These are phyloP conservation scores for Thereuonema tuberculata DNA, from an alignment of 1,140 invertebrate species.

Conservation along the genomic window DNA sequence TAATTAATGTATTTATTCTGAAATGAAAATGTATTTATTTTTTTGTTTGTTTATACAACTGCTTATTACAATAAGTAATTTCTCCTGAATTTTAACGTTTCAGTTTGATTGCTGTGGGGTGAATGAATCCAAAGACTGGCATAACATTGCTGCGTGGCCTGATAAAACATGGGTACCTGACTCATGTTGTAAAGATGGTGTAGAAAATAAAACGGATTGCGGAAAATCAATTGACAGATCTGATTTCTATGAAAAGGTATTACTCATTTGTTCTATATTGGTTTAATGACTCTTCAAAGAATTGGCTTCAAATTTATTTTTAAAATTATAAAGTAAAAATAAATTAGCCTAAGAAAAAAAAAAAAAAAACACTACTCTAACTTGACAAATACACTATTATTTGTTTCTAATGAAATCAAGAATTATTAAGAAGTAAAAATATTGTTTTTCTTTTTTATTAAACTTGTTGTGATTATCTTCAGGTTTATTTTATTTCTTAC, in stretches of 20 bases:
- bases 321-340: neutral
- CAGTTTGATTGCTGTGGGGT: slow-evolving; percentile 78
- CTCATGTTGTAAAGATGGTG: slow-evolving; percentile 54
- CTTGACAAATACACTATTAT: too few relatives aligned
- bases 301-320: slow-evolving; percentile 16
- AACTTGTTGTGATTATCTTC: too few relatives aligned
- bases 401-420: too few relatives aligned
- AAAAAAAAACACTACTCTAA: neutral
- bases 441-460: too few relatives aligned
- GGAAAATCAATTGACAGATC: neutral
- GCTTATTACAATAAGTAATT: slow-evolving; percentile 13
- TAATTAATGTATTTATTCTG: neutral
- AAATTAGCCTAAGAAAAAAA: neutral
- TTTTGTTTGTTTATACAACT: slow-evolving; percentile 4
- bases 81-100: slow-evolving; percentile 17
- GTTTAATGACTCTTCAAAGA: slow-evolving; percentile 10
- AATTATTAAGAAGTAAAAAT: too few relatives aligned
- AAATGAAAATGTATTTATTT: neutral
- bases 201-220: slow-evolving; percentile 30
- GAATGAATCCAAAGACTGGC: slow-evolving; percentile 66
- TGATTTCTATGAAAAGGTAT: neutral
- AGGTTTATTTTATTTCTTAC: too few relatives aligned
- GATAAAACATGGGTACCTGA: slow-evolving; percentile 55
- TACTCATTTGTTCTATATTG: neutral
- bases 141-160: slow-evolving; percentile 60